Conservation (phyloP, 2,113 vertebrate genomes). For the Ceyx margarethae region DNA sequence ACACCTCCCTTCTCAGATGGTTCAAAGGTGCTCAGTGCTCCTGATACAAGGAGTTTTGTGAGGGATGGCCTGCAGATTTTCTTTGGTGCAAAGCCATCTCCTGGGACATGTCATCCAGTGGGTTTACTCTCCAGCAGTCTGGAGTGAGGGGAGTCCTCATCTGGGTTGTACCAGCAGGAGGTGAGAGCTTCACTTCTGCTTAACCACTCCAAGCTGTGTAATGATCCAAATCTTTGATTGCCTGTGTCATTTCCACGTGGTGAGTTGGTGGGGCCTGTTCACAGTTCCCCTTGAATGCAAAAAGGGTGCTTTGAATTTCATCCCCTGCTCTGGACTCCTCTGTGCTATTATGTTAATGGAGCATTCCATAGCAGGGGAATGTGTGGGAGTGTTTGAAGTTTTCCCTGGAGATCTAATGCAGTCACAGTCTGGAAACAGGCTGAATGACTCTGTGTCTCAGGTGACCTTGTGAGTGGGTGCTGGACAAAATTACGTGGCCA, state of each 20-base stretch:
- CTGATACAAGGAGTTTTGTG: too few relatives aligned
- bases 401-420: not conserved
- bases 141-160: not conserved
- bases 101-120: not conserved
- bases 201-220: not conserved
- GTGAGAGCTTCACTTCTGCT: not conserved
- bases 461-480: not conserved
- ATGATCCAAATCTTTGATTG: not conserved
- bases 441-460: not conserved
- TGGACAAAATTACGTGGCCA: not conserved
- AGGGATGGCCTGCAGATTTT: not conserved
- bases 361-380: not conserved
- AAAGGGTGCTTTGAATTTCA: not conserved
- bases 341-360: not conserved
- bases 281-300: not conserved
- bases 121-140: not conserved
- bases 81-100: not conserved
- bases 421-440: not conserved
- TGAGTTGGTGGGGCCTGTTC: not conserved
- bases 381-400: not conserved
- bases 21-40: not conserved
- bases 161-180: not conserved
- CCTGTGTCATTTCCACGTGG: not conserved
- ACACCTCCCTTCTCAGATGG: not conserved
- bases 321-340: not conserved